These are phyloP conservation scores for Saxicola maurus DNA, from an alignment of 2,797 vertebrate genomes.

Conservation along the genomic window DNA sequence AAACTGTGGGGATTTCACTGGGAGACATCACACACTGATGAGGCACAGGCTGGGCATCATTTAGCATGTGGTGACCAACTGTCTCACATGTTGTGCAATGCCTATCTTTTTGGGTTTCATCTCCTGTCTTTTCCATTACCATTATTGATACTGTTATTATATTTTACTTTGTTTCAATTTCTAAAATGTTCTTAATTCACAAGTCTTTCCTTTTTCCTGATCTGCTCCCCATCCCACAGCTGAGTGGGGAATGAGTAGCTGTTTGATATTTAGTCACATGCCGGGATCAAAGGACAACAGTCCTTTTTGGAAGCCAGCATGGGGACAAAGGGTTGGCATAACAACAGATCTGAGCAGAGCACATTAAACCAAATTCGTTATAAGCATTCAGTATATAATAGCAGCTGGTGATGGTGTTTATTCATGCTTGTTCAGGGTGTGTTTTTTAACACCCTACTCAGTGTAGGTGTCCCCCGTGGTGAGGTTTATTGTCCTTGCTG, in stretches of 20 bases:
- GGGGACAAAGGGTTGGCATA: neutral
- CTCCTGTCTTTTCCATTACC: neutral
- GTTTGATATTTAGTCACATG: neutral
- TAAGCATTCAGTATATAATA: neutral
- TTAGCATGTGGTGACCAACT: neutral
- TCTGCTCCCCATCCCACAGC: neutral
- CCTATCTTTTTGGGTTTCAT: neutral
- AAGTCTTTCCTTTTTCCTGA: neutral
- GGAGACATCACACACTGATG: neutral
- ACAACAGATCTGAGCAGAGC: neutral
- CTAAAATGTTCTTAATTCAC: neutral
- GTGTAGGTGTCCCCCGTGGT: neutral
- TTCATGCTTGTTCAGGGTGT: neutral
- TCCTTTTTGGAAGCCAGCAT: neutral
- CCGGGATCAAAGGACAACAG: neutral
- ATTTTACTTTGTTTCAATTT: neutral
- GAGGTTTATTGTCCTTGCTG: neutral
- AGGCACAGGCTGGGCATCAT: neutral
- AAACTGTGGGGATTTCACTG: neutral
- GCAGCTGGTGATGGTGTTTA: neutral
- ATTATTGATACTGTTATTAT: neutral
- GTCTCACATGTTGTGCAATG: accelerated
- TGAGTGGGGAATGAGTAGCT: neutral
- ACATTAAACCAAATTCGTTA: neutral
- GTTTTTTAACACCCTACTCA: neutral